Evolutionary conservation across 64 coral and sea anemone genomes (phyloP).

Genomic region (Montipora cactus): DNA sequence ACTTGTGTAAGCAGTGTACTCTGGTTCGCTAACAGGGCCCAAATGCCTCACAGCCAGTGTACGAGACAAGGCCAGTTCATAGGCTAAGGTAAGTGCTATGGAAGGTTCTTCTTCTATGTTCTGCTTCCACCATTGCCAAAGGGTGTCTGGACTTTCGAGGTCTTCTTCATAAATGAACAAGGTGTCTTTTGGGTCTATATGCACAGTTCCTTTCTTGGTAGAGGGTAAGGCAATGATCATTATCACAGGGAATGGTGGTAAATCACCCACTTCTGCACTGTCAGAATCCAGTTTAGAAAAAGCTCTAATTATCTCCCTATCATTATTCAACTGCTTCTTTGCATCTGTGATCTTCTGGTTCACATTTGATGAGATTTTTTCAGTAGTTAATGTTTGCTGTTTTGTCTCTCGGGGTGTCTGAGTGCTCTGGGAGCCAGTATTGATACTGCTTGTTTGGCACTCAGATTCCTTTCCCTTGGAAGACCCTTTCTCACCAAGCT

Average conservation of each 20-base stretch:
- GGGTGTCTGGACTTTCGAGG: slow-evolving; percentile 1
- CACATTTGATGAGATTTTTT: neutral
- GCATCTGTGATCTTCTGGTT: slow-evolving; percentile 9
- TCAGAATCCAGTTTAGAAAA: slow-evolving; percentile 9
- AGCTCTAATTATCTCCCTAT: neutral
- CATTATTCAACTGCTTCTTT: neutral
- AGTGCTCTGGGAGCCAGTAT: too few species aligned
- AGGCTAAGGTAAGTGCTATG: neutral
- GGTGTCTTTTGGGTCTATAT: neutral
- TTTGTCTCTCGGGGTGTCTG: too few species aligned
- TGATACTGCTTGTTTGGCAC: too few species aligned
- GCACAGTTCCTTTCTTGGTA: slow-evolving; percentile 21
- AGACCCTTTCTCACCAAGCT: too few species aligned
- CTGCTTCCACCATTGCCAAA: slow-evolving; percentile 49
- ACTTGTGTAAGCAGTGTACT: slow-evolving; percentile 47
- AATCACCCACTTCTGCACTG: slow-evolving; percentile 2
- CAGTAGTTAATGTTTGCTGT: neutral
- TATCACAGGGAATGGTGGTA: neutral
- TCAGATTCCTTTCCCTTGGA: too few species aligned
- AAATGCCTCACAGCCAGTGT: slow-evolving; percentile 55
- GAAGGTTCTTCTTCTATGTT: neutral
- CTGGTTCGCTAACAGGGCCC: slow-evolving; percentile 49
- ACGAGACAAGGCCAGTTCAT: slow-evolving; percentile 42
- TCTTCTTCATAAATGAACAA: slow-evolving; percentile 56
- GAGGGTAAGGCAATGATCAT: slow-evolving; percentile 51